These are phyloP conservation scores for Erebia aethiops DNA, from an alignment of 2,888 invertebrate species.

Conservation along the genomic window DNA sequence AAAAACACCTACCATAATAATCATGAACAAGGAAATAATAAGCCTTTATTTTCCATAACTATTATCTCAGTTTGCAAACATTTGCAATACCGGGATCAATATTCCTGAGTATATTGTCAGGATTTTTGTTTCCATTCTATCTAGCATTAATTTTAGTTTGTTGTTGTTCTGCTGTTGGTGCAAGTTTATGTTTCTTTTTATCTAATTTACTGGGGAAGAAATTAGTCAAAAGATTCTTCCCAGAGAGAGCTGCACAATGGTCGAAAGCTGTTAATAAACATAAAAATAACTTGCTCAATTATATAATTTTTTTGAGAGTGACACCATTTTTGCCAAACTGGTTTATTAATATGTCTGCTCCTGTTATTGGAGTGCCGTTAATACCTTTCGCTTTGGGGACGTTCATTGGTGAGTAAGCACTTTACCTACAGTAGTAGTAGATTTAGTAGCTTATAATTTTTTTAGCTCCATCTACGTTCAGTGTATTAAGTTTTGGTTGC, in stretches of 20 bases:
- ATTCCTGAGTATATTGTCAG: conserved; percentile 97
- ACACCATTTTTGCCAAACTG: conserved; percentile 99
- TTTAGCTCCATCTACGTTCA: no score
- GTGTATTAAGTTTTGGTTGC: no score
- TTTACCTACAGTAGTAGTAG: not conserved
- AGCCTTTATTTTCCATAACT: conserved; percentile 28
- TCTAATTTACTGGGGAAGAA: conserved; percentile 95
- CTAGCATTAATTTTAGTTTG: conserved; percentile 94
- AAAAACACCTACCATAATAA: no score
- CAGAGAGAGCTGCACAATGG: conserved; percentile 93
- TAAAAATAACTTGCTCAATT: conserved; percentile 94
- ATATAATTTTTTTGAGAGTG: conserved; percentile 97
- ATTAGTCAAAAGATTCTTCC: conserved; percentile 93
- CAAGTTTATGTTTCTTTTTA: conserved; percentile 96
- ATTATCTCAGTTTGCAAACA: conserved; percentile 92
- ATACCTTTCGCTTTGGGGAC: conserved; percentile 97
- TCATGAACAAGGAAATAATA: not conserved
- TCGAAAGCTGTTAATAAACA: conserved; percentile 92
- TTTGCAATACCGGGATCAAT: conserved; percentile 99
- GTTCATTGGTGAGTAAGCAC: conserved; percentile 88
- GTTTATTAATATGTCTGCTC: conserved; percentile 98
- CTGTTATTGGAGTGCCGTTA: conserved; percentile 97
- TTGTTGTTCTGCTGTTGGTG: conserved; percentile 97
- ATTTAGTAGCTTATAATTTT: no score
- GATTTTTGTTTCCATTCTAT: conserved; percentile 97